Percentiles rank a stretch among this genome's conserved stretches.
Conservation (phyloP, 2,888 invertebrate species). For the Neocrepidodera transversa region DNA sequence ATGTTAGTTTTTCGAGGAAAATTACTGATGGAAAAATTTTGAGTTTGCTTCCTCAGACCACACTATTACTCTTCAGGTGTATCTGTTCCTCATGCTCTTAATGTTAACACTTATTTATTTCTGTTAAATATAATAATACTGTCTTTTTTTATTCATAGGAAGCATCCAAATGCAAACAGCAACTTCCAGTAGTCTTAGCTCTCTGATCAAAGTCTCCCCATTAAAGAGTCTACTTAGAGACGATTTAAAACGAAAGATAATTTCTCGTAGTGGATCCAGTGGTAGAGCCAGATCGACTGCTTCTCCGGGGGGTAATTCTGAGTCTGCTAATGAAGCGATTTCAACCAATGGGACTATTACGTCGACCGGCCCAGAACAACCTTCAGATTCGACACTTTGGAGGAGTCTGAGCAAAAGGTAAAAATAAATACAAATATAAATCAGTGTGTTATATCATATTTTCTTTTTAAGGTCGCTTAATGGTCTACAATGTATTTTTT, state of each 20-base stretch:
- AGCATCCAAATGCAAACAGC: constrained; percentile 61
- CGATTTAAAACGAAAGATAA: constrained; percentile 82
- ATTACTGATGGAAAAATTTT: too few species aligned
- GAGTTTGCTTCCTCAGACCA: too few species aligned
- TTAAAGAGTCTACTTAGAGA: constrained; percentile 84
- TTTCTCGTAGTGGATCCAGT: constrained; percentile 68
- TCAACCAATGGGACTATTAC: constrained; percentile 67
- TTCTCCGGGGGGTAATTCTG: constrained; percentile 59
- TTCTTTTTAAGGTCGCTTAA: constrained; percentile 54
- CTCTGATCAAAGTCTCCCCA: constrained; percentile 83
- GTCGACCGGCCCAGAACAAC: constrained; percentile 72
- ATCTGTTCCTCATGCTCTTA: too few species aligned
- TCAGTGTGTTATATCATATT: neutral
- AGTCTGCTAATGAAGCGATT: constrained; percentile 56
- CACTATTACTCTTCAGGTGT: too few species aligned
- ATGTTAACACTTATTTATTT: too few species aligned
- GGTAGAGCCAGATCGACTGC: constrained; percentile 59
- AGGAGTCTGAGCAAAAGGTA: constrained; percentile 61
- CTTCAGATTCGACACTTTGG: constrained; percentile 59
- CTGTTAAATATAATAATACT: neutral
- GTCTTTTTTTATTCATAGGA: constrained; percentile 9
- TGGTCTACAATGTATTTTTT: constrained; percentile 84
- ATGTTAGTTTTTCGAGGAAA: too few species aligned
- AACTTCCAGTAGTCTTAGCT: constrained; percentile 70
- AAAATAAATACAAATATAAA: too few species aligned